Base-by-base conservation (phyloP, 2,888 invertebrate species). In the Neocrepidodera transversa region DNA sequence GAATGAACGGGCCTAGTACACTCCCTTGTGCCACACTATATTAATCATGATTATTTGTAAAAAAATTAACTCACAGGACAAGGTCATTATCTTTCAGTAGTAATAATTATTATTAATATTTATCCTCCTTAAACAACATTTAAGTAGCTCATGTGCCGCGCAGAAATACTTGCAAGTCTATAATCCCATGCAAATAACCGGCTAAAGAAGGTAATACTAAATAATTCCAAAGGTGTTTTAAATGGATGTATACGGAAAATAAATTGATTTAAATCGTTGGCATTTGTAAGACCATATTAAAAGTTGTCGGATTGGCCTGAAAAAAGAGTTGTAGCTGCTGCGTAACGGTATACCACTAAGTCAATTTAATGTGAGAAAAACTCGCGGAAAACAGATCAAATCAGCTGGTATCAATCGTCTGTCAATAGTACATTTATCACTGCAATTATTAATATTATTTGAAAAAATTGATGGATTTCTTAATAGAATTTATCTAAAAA, bases 121-220 rank as follows among this genome's bases (percentile, higher is more conserved):
- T 63, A 58, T 58, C 55, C 42, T 49, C 47, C 48, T 59, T 59
- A 60, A 61, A 59, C 58, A 56, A 51, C 57, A 40, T 48, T 50
- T 51, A 61, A 64, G 55, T 59, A 56, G 61, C 59, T 54, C 54
- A 42, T 54, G 55, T 42, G 18, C 43, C 30, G 14, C 38, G 56
- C 30, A 61, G 54, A 61, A 57, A 59, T 61, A 51, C 64, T 59
- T 47, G 61, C 56, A 59, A 51, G 53, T 63, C 63, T 57, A 59
- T 61, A 64, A 64, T 61, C 23, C 57, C 58, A 64, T 61, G 64
- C 61, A 61, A 61, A 64, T 64, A 50, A 42, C 40, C 23, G 45
- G 11, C 56, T 56, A 58, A 59, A 64, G 58, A 61, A 59, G 61
- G 61, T 32, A 58, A 61, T 51, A 53, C 48, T 58, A 56, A 63